These are phyloP conservation scores for Eleginops maclovinus DNA, from an alignment of 2,113 vertebrate species.

Conservation along the genomic window DNA sequence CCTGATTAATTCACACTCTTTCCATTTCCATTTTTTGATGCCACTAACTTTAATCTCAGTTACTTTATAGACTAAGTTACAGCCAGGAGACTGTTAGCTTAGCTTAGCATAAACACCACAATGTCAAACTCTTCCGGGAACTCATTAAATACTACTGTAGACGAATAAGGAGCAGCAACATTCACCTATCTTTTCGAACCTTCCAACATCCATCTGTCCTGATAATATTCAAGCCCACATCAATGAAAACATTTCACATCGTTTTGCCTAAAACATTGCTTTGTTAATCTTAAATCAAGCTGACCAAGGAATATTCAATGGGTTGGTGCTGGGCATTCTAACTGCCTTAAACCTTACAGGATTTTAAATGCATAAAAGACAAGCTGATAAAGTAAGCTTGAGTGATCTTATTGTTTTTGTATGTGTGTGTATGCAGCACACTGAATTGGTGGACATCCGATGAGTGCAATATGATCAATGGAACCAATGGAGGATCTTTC, in stretches of 20 bases:
- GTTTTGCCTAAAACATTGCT: neutral
- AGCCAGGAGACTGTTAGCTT: neutral
- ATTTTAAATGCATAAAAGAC: neutral
- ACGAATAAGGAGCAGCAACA: neutral
- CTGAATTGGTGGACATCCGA: conserved; percentile 92
- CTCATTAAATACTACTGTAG: neutral
- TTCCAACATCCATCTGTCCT: neutral
- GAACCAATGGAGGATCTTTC: conserved; percentile 93
- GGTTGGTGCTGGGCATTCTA: neutral
- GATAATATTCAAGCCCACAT: neutral
- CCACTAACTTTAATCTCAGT: neutral
- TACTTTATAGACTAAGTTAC: no score
- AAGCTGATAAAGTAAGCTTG: neutral
- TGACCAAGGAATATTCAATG: neutral
- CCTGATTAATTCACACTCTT: neutral
- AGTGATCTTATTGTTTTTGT: no score
- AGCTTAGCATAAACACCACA: neutral
- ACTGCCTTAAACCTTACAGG: neutral
- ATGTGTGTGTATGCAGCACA: conserved; percentile 72
- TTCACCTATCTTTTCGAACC: neutral
- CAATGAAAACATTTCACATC: neutral
- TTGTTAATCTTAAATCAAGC: neutral
- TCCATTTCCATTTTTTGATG: neutral
- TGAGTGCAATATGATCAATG: conserved; percentile 96
- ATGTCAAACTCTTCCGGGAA: neutral